Base-by-base conservation (phyloP, 1,140 invertebrate species). In the Ceratitis capitata region DNA sequence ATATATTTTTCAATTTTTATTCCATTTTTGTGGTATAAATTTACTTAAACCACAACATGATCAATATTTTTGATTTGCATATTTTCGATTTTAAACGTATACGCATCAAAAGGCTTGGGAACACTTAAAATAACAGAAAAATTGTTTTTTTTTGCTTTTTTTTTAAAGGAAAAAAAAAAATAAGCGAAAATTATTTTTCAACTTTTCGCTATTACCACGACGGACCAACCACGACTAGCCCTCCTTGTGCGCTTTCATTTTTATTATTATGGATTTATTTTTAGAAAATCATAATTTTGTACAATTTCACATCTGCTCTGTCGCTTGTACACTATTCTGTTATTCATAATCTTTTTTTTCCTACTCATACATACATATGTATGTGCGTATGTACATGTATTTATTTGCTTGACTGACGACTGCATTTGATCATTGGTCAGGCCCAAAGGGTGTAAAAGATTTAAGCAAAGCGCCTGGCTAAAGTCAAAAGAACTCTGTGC, bases 261-360 rank as follows among this genome's bases (percentile, higher is more conserved):
- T 45, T 78, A 78, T 78, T 78, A 78, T 78, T 78, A 78, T 26
- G 9, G n/a, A 45, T 78, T 23, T 78, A 78, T 78, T 45, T 78
- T 78, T 78, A 78, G 69, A 78, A 78, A 45, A 78, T 47, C 69
- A 78, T 78, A 78, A 45, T 78, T 78, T 78, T 45, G 19, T 78
- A n/a, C 19, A 78, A 78, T 78, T 78, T 78, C 39, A 23, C 42
- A 78, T 78, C 69, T 78, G 69, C n/a, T 32, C 16, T 78, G 69
- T 69, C 58, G 64, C 45, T 45, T 42, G 2, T 39, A 45, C 19
- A 23, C 29, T 39, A 32, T 39, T 39, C 32, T 16, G 10, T 19
- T 69, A 39, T 69, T 69, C 51, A 56, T 9, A 56, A n/a, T 32
- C 12, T 64, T 32, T 32, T 12, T 61, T 64, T 35, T 64, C 6